phyloP scores from a whole-genome alignment of 2,797 vertebrate species.

The Ceyx erithaca region DNA sequence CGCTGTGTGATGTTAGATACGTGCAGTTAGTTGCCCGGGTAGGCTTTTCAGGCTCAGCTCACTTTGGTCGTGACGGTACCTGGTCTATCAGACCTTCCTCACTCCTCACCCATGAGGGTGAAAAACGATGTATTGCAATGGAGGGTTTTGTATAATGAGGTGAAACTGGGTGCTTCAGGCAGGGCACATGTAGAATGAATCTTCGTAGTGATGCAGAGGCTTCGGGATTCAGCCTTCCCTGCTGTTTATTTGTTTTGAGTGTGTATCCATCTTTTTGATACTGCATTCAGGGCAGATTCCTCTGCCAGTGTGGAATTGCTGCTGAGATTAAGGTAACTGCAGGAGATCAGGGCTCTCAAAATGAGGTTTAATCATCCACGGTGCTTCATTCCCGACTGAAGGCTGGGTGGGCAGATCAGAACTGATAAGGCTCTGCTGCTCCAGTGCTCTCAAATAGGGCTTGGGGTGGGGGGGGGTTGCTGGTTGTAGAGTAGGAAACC shows the following conservation, averaged over 20 bases:
- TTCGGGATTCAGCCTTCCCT: not conserved
- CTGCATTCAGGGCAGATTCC: not conserved
- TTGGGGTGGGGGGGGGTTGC: not conserved
- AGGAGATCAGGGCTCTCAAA: not conserved
- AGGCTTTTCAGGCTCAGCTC: not conserved
- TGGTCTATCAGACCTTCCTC: not conserved
- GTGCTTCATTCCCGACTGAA: not conserved
- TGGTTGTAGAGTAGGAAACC: not conserved
- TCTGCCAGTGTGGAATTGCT: not conserved
- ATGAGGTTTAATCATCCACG: not conserved
- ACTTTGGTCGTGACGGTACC: not conserved
- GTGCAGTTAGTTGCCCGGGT: accelerated
- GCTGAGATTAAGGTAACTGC: not conserved
- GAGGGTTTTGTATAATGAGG: not conserved
- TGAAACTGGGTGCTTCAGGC: not conserved
- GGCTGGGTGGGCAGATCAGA: not conserved
- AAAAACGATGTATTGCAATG: accelerated
- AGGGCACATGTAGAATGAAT: not conserved
- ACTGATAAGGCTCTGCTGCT: not conserved
- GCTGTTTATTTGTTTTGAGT: not conserved
- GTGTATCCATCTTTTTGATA: not conserved
- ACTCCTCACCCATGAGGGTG: accelerated
- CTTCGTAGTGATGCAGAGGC: not conserved
- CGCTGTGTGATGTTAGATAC: accelerated
- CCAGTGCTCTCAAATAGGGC: not conserved